phyloP scores from a whole-genome alignment of 2,888 invertebrate genomes.

The Diplolepis rosae region DNA sequence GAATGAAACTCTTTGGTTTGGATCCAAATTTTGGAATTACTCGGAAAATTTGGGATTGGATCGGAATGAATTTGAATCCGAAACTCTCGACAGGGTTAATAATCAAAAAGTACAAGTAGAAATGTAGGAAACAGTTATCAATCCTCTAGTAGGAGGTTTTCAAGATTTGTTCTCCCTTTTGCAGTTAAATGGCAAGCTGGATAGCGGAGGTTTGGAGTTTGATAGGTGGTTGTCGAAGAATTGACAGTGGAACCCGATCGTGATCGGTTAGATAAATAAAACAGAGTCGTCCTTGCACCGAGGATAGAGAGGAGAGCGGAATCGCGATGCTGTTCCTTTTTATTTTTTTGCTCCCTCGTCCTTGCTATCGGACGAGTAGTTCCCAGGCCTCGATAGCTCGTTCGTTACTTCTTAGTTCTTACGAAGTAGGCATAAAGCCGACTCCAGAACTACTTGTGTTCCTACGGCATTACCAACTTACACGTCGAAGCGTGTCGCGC shows the following conservation, averaged over 20 bases:
- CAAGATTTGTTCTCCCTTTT: not conserved
- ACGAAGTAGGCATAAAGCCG: conserved; percentile 35
- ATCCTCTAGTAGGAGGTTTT: not conserved
- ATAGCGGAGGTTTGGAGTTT: conserved; percentile 19
- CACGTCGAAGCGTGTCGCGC: conserved; percentile 44
- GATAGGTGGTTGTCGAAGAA: conserved; percentile 26
- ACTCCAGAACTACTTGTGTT: conserved; percentile 39
- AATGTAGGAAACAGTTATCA: not conserved
- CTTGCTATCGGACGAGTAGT: conserved; percentile 50
- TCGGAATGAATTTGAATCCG: too few species aligned
- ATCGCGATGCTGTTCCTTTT: conserved; percentile 16
- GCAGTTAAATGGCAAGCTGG: conserved; percentile 26
- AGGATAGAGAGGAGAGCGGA: conserved; percentile 14
- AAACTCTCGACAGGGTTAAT: too few species aligned
- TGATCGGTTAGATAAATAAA: conserved; percentile 26
- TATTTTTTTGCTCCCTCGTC: conserved; percentile 4
- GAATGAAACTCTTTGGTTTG: too few species aligned
- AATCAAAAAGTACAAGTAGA: not conserved
- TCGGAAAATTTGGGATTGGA: too few species aligned
- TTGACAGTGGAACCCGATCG: conserved; percentile 30
- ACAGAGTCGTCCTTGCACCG: conserved; percentile 27
- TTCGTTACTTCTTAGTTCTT: conserved; percentile 49
- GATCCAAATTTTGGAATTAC: too few species aligned
- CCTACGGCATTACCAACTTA: conserved; percentile 38
- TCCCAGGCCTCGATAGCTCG: conserved; percentile 54